Evolutionary conservation across 2,797 vertebrate genomes (phyloP).

Genomic region (Acanthurus tractus): DNA sequence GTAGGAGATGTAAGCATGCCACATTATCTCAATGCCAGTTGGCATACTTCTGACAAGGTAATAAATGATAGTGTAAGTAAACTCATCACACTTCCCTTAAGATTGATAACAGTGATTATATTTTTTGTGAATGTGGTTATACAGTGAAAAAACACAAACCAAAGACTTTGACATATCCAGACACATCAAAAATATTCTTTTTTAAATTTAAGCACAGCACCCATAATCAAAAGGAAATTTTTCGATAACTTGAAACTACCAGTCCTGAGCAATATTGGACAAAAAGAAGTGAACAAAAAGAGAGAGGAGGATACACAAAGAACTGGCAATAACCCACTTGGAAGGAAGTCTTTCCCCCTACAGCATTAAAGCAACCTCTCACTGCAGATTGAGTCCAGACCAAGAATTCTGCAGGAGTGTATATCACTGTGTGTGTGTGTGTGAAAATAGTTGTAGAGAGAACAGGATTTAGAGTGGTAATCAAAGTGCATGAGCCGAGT

Average conservation of each 20-base stretch:
- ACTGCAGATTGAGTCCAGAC: neutral
- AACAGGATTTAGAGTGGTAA: neutral
- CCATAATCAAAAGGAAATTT: neutral
- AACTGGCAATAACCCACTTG: neutral
- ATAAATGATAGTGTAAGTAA: constrained; percentile 3
- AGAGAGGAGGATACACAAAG: neutral
- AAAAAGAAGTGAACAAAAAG: neutral
- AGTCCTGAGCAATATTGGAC: neutral
- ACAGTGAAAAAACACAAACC: neutral
- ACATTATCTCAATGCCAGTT: neutral
- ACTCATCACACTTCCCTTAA: neutral
- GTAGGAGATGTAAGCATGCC: constrained; percentile 12
- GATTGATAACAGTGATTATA: neutral
- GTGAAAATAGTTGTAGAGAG: neutral
- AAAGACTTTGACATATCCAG: neutral
- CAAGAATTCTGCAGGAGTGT: neutral
- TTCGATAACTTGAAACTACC: neutral
- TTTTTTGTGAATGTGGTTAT: neutral
- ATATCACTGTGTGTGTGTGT: constrained; percentile 5
- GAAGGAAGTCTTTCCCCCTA: neutral
- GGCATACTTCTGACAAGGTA: neutral
- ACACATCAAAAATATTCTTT: neutral
- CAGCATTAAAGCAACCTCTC: neutral
- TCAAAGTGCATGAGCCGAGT: neutral
- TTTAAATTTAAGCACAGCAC: neutral